phyloP scores from a whole-genome alignment of 2,797 vertebrate genomes.

The Danio jaintianensis region DNA sequence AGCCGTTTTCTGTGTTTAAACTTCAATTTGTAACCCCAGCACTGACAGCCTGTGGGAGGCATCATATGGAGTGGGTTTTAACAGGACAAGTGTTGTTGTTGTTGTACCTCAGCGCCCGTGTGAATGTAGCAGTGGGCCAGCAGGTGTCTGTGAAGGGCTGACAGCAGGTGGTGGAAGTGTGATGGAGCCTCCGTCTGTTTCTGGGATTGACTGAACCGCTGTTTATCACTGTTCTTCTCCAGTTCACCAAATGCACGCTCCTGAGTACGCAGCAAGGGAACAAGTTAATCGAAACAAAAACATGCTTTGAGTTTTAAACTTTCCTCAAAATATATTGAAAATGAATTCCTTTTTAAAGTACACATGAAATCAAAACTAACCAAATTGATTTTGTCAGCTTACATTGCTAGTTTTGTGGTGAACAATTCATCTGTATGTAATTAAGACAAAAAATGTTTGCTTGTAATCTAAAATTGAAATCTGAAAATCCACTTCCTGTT shows the following conservation, averaged over 20 bases:
- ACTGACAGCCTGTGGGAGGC: neutral
- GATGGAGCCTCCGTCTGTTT: constrained; percentile 80
- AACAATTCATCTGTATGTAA: no score
- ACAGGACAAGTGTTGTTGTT: constrained; percentile 13
- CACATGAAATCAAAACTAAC: no score
- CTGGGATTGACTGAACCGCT: constrained; percentile 71
- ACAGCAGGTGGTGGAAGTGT: constrained; percentile 84
- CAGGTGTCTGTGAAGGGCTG: constrained; percentile 83
- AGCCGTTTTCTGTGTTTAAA: neutral
- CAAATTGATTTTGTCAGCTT: no score
- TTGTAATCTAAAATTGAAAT: no score
- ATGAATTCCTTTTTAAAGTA: no score
- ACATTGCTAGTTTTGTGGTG: no score
- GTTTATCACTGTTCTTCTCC: constrained; percentile 87
- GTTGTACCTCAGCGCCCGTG: constrained; percentile 73
- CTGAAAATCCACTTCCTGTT: no score
- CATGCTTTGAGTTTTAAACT: no score
- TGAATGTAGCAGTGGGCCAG: constrained; percentile 82
- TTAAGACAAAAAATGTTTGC: no score
- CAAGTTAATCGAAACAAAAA: neutral
- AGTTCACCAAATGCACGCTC: constrained; percentile 84
- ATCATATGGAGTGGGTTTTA: neutral
- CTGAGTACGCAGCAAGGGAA: constrained; percentile 59
- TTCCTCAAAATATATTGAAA: no score
- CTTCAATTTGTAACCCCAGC: neutral